Evolutionary conservation across 2,113 vertebrate genomes (phyloP).

Genomic region (Brevimyrus niger): DNA sequence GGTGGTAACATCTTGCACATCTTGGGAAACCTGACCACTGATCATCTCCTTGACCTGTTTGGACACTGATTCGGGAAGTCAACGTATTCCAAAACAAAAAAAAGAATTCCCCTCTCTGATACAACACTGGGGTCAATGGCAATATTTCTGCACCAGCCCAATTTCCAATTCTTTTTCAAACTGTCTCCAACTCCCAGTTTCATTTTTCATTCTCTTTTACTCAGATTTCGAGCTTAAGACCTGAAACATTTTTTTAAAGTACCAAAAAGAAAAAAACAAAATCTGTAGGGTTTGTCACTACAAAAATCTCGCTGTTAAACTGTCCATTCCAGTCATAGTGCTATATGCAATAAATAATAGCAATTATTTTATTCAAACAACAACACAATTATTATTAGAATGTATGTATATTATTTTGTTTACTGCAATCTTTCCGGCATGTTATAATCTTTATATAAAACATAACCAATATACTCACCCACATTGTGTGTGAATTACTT

Average conservation of each 20-base stretch:
- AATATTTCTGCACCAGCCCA: conserved; percentile 14
- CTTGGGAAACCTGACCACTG: not conserved
- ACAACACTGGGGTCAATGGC: conserved; percentile 11
- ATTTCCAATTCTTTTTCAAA: conserved; percentile 41
- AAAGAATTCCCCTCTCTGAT: conserved; percentile 14
- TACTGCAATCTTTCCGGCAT: not conserved
- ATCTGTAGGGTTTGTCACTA: not conserved
- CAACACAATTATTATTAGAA: not conserved
- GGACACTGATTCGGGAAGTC: not conserved
- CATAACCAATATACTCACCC: not conserved
- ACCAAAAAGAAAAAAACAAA: not conserved
- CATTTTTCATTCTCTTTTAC: conserved; percentile 35
- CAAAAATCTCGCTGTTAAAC: not conserved
- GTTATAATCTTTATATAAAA: not conserved
- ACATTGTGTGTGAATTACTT: not conserved
- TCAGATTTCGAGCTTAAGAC: conserved; percentile 3
- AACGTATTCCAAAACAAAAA: not conserved
- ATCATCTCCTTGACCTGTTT: not conserved
- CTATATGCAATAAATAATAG: not conserved
- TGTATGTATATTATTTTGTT: not conserved
- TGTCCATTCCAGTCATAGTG: not conserved
- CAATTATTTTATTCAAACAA: not conserved
- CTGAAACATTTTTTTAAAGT: not conserved
- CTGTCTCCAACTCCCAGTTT: conserved; percentile 28
- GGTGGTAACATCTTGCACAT: not conserved